These are phyloP conservation scores for Cebuella pygmaea DNA, from an alignment of 2,797 vertebrate genomes.

Conservation along the genomic window DNA sequence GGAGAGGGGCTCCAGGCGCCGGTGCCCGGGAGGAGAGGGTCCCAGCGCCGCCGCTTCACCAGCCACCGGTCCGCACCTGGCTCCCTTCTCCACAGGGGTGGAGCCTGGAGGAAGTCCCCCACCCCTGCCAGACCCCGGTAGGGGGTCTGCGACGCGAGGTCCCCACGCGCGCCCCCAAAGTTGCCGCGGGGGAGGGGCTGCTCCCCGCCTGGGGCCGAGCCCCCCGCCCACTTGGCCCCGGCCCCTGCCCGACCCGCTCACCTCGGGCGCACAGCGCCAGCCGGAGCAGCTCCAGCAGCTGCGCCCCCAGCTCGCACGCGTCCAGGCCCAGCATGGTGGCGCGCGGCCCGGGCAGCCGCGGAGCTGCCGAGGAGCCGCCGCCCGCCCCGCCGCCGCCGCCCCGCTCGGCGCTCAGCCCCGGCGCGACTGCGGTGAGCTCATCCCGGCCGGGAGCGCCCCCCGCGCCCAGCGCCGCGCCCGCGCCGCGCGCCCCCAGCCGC, in stretches of 20 bases:
- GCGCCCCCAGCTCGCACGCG: slow-evolving; percentile 94
- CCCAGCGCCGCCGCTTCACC: not conserved
- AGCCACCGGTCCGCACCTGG: not conserved
- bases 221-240: slow-evolving; percentile 73
- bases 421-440: slow-evolving; percentile 97
- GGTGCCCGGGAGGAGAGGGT: not conserved
- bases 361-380: slow-evolving; percentile 83
- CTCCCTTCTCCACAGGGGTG: not conserved
- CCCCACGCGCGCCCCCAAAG: slow-evolving; percentile 42
- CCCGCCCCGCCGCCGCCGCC: slow-evolving; percentile 80
- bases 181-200: slow-evolving; percentile 3
- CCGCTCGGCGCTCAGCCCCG: slow-evolving; percentile 89
- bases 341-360: slow-evolving; percentile 83
- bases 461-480: slow-evolving; percentile 76
- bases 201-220: slow-evolving; percentile 88
- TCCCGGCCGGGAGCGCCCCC: slow-evolving; percentile 85
- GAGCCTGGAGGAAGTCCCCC: not conserved
- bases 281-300: slow-evolving; percentile 93
- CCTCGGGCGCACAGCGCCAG: slow-evolving; percentile 95
- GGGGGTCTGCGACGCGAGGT: slow-evolving; percentile 42
- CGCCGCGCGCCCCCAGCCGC: slow-evolving; percentile 78
- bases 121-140: not conserved
- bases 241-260: slow-evolving; percentile 83
- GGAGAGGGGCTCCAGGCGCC: not conserved
- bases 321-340: slow-evolving; percentile 94